Conservation (phyloP, 2,888 invertebrate species). For the Trimorus sp. region DNA sequence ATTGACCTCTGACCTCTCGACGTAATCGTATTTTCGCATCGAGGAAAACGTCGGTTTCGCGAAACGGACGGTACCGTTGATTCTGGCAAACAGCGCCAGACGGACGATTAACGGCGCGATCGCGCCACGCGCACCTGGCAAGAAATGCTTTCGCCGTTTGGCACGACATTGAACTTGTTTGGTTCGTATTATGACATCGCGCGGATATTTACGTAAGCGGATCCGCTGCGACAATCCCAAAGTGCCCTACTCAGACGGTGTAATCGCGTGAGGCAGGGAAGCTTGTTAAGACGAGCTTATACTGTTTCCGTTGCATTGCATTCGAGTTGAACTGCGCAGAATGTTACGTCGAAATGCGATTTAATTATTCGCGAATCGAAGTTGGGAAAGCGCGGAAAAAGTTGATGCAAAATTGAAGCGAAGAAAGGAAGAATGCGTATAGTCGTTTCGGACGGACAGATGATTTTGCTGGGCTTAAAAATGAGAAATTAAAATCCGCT, state of each 20-base stretch:
- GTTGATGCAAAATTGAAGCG: too few species aligned
- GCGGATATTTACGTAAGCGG: slow-evolving; percentile 62
- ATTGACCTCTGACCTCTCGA: too few species aligned
- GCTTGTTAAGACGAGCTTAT: slow-evolving; percentile 56
- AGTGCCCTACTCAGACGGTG: slow-evolving; percentile 56
- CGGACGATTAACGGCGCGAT: too few species aligned
- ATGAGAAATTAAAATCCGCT: too few species aligned
- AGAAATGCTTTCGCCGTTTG: slow-evolving; percentile 59
- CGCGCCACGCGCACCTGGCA: slow-evolving; percentile 31
- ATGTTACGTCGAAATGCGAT: slow-evolving; percentile 4
- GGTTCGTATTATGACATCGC: slow-evolving; percentile 61
- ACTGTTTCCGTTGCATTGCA: slow-evolving; percentile 42
- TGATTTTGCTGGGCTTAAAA: too few species aligned
- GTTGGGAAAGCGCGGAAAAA: too few species aligned
- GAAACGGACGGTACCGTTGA: too few species aligned
- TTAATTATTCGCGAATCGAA: background rate
- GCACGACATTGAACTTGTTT: slow-evolving; percentile 66
- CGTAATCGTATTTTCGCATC: too few species aligned
- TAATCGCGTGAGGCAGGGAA: slow-evolving; percentile 50
- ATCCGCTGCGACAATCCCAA: slow-evolving; percentile 45
- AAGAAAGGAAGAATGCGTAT: too few species aligned
- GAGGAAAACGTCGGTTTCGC: too few species aligned
- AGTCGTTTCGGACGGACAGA: too few species aligned
- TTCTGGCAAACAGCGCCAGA: too few species aligned
- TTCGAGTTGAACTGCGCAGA: slow-evolving; percentile 30